Base-by-base conservation (phyloP, 2,113 vertebrate genomes). In the Mionectes macconnelli region DNA sequence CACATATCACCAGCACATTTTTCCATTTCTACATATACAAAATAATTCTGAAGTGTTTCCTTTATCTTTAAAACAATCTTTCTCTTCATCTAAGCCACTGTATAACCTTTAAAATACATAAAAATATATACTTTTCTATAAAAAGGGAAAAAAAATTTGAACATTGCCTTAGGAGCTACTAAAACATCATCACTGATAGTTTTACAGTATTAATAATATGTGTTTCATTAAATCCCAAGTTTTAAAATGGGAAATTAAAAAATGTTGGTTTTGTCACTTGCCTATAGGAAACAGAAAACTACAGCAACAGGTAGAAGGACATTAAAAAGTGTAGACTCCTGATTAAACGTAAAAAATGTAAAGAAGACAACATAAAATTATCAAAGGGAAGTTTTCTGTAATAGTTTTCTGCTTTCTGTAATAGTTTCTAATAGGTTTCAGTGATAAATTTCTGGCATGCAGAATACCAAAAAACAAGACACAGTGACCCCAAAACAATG, bases 211-310 rank as follows among this genome's bases (percentile, higher is more conserved):
- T 91, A 68, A 50, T 10, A 87, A 50, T 37, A 52, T 28, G 17
- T 49, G 4, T 4, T 53, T 90, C 35, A 39, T 67, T 63, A 69
- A 86, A 40, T 62, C 55, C 15, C 39, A 42, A 62, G 63, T 92
- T 86, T 8, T 67, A 74, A 67, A 63, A 73, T 62, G 2, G 3
- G 4, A 73, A 64, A 52, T 47, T 73, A 73, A 73, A 85, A 16
- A 15, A 5, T 20, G 16, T 14, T 16, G 0, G 0, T 40, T 79
- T 91, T 3, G 1, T 77, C 70, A 82, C 33, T 72, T 90, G 37
- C 23, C 18, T 9, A 67, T 7, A 49, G 14, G 25, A 88, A 94
- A 22, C 3, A 82, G 22, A 0, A 83, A 66, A 80, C 66, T 45
- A 83, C 17, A 62, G 16, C 3, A 77, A 74, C 18, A 75, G 22